Base-by-base conservation (phyloP, 2,888 invertebrate genomes). In the Marasmarcha lunaedactyla region DNA sequence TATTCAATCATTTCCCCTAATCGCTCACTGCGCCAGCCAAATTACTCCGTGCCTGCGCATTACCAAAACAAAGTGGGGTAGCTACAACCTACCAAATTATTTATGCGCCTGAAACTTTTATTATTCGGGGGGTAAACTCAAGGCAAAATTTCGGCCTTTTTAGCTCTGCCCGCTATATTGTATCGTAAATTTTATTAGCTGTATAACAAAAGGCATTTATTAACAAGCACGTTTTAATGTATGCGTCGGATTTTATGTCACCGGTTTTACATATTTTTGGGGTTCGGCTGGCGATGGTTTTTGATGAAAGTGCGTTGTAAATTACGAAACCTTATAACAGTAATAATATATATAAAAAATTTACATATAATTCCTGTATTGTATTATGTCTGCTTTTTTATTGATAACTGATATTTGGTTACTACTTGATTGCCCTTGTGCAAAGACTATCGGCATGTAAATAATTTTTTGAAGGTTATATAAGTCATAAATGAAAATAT, bases 91-190 rank as follows among this genome's bases (percentile, higher is more conserved):
- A 57, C 65, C 62, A 65, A 76, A 20, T 30, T 30, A 71, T 71
- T 74, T 72, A 74, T 73, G 63, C 54, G 54, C 56, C 63, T 63
- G 68, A 71, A 73, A 77, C 66, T 73, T 78, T 77, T 74, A 78
- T 65, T 48, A 60, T 49, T 41, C 45, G 57, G 64, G 68, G 59
- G 30, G 30, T 30, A 30, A n/a, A 30, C 20, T 20, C 20, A 20
- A 20, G 20, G 20, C 20, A 55, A 56, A 68, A 63, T 62, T 59
- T 62, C 65, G 69, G 67, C 58, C 69, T 64, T 61, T 59, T 59
- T 55, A 20, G 20, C 54, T 62, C 54, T 64, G 65, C 69, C 63
- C 63, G 66, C 57, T 55, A 74, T 77, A 77, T 67, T 67, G 77
- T 70, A 78, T 58, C 51, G 63, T 62, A 54, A 57, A 67, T 61